Percentiles rank a stretch among this genome's conserved stretches.
Conservation (phyloP, 2,888 invertebrate species). For the Candidula unifasciata region DNA sequence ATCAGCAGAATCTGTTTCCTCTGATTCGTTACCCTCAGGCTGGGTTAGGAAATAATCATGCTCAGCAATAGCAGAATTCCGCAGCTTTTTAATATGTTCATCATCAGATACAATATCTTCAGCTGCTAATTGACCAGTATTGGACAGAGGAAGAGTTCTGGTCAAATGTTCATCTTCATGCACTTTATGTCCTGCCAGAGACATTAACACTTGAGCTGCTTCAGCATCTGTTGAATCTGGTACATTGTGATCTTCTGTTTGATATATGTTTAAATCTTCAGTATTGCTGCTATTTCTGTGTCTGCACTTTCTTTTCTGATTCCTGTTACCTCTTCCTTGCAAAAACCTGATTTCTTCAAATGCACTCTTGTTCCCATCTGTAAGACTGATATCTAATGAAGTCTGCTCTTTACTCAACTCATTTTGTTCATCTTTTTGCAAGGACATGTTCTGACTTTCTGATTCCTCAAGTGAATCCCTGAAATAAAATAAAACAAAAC, state of each 20-base stretch:
- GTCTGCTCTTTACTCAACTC: not conserved
- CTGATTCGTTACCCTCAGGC: conserved; percentile 55
- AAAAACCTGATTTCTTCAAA: conserved; percentile 30
- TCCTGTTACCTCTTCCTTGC: not conserved
- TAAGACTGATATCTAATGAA: not conserved
- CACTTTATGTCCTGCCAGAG: conserved; percentile 35
- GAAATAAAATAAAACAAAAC: not conserved
- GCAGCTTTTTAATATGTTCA: conserved; percentile 50
- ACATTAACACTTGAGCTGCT: conserved; percentile 51
- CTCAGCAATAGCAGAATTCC: conserved; percentile 65
- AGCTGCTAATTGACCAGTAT: not conserved
- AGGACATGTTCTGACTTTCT: conserved; percentile 16
- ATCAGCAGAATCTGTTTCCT: conserved; percentile 73
- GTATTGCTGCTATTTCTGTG: conserved; percentile 36
- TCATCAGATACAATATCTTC: conserved; percentile 48
- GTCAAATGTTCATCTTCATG: not conserved
- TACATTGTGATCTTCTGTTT: conserved; percentile 52
- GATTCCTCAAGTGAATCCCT: conserved; percentile 50
- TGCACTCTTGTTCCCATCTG: conserved; percentile 1
- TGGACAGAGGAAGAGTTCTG: not conserved
- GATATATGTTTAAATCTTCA: conserved; percentile 52
- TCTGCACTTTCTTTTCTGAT: conserved; percentile 12
- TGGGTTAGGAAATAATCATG: conserved; percentile 75
- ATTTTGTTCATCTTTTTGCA: conserved; percentile 38
- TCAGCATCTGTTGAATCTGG: conserved; percentile 50